phyloP scores from a whole-genome alignment of 1,140 invertebrate genomes.

The Brachionus paranguensis region DNA sequence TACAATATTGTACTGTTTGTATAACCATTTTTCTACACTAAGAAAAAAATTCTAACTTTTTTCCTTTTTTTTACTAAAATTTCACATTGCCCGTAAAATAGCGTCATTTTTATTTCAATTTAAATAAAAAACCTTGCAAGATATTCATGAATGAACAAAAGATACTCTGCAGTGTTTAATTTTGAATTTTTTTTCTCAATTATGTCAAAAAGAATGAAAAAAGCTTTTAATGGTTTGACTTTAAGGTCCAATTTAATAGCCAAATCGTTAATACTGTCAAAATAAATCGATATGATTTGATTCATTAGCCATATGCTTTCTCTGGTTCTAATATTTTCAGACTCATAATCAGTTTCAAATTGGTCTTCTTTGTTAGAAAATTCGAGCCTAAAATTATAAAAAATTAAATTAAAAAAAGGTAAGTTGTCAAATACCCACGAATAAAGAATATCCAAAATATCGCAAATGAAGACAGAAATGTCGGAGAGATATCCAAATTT shows the following conservation, averaged over 20 bases:
- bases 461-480: neutral
- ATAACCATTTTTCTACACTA: too few relatives aligned
- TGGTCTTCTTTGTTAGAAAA: neutral
- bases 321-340: neutral
- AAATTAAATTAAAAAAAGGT: neutral
- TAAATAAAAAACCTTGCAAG: neutral
- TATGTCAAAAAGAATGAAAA: conserved; percentile 26
- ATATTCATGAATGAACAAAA: neutral
- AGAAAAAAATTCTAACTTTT: too few relatives aligned
- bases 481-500: neutral
- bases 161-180: neutral
- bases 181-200: neutral
- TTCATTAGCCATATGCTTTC: conserved; percentile 34
- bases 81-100: too few relatives aligned
- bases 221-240: conserved; percentile 22
- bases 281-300: conserved; percentile 7
- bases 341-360: neutral
- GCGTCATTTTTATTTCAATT: neutral
- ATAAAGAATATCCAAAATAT: neutral
- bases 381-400: neutral
- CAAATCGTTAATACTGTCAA: neutral
- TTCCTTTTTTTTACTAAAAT: too few relatives aligned
- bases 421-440: neutral
- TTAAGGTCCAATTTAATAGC: neutral
- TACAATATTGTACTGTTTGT: too few relatives aligned